Evolutionary conservation across 2,888 invertebrate genomes (phyloP), one percentile per base, ranked within the genome.

Genomic region (Corythucha ciliata): DNA sequence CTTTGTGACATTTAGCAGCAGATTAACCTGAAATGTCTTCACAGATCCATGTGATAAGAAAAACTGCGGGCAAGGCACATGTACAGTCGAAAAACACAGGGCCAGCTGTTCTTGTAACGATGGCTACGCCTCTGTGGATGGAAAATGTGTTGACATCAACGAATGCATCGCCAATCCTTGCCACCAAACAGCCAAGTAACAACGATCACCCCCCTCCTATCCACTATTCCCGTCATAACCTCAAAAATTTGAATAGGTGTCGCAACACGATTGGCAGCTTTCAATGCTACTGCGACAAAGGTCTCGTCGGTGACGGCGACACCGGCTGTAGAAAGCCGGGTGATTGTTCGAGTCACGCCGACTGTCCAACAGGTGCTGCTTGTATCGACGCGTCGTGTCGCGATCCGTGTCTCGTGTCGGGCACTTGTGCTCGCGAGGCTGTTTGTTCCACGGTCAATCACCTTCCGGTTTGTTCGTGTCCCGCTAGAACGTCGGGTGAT

Each of bases 131-230:
- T 20, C 48, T 37, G 63, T 69, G 25, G 77, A 77, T 42, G 79
- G 78, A 48, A 72, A 74, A 48, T 91, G 91, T 64, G 74, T 78
- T 60, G 90, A 91, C 68, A 71, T 87, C 41, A 77, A 92, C 62
- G 91, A 91, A 70, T 92, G 92, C 62, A 60, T 72, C 10, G 20
- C 73, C 12, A 79, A 79, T 59, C 89, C 90, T 34, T 92, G 91
- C 62, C 87, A 89, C 61, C 65, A 76, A 24, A 79, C 84, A 55
- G 84, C 90, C 12, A 72, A 75, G 64, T 77, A 68, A n/a, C 8
- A 29, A 29, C 29, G 8, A 12, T 29, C 12, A 29, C 8, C 29
- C 10, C 8, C 29, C 10, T 29, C 12, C 12, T 8, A 37, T 37
- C 37, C 14, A 37, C 10, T 29, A 29, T 29, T 29, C 10, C 29